Evolutionary conservation across 53 echinoderm and acorn worm genomes (phyloP).

Genomic region (Echinarachnius parma): DNA sequence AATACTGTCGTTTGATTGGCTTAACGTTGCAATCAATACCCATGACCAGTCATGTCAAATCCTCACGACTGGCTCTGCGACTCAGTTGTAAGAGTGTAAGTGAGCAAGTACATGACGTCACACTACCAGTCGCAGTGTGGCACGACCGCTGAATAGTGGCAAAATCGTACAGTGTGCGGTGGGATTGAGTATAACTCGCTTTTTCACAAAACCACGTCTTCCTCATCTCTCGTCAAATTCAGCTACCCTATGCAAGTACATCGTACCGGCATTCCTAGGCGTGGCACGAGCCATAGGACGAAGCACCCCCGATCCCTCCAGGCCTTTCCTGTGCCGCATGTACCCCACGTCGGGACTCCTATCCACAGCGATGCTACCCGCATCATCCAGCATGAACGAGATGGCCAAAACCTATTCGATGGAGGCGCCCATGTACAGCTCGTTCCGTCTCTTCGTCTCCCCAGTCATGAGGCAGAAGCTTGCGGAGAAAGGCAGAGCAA

Average conservation of each 20-base stretch:
- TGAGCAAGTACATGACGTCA: too few relatives aligned
- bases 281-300: conserved; percentile 77
- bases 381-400: conserved; percentile 15
- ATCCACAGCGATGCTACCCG: not conserved
- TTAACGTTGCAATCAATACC: too few relatives aligned
- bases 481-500: not conserved
- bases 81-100: too few relatives aligned
- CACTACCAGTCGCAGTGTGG: too few relatives aligned
- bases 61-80: too few relatives aligned
- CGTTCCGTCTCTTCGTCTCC: conserved; percentile 93
- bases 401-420: not conserved
- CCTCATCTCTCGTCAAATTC: not conserved
- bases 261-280: conserved; percentile 81
- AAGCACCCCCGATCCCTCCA: conserved; percentile 41
- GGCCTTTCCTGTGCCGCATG: conserved; percentile 69
- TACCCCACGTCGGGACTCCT: conserved; percentile 57
- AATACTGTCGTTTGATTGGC: too few relatives aligned
- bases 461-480: conserved; percentile 69
- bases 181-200: too few relatives aligned
- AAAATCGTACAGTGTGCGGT: too few relatives aligned
- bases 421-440: conserved; percentile 60
- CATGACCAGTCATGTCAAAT: too few relatives aligned
- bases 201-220: too few relatives aligned
- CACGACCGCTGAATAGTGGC: too few relatives aligned
- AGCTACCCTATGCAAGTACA: conserved; percentile 58